Base-by-base conservation (phyloP, 2,113 vertebrate genomes). In the Hippocampus zosterae region DNA sequence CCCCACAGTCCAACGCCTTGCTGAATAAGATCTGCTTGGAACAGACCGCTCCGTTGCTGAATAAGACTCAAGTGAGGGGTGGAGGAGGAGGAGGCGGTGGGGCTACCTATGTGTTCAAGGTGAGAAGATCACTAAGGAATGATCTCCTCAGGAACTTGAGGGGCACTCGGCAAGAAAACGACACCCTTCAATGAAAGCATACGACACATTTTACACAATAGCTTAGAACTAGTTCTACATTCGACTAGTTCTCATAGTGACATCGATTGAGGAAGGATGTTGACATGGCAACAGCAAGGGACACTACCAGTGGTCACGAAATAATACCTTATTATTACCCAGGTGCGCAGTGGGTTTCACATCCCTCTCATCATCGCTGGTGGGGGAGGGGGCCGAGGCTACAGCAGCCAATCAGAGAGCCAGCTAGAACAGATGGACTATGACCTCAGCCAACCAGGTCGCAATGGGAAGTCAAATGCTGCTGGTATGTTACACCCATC, bases 81-180 rank as follows among this genome's bases (percentile, higher is more conserved):
- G 97, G 97, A 37, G 97, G 96, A 56, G 96, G 97, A 29, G 97
- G 96, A 0, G 97, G 97, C 0, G 97, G 95, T 0, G 97, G 97
- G n/a, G 96, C 95, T 37, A 96, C 96, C 0, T 99, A 95, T 5
- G 90, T 99, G 55, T 99, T 98, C 90, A 98, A 96, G 95, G 97
- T 98, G 87, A 78, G 80, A 18, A 9, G 12, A 9, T 27, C 44
- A 41, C 18, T 50, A 55, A 27, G 48, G n/a, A 42, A 44, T 16
- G 48, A 41, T 56, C 6, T 27, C 9, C 12, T 41, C 21, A 61
- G 56, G 41, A 11, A 63, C 21, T 13, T n/a, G 46, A 55, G 23
- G 16, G n/a, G 5, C 56, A 42, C 69, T 6, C 33, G 5, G 33
- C 33, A 5, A 18, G 5, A n/a, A n/a, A 37, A 33, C 21, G 59